Evolutionary conservation across 2,113 vertebrate genomes (phyloP).

Genomic region (Stegostoma tigrinum): DNA sequence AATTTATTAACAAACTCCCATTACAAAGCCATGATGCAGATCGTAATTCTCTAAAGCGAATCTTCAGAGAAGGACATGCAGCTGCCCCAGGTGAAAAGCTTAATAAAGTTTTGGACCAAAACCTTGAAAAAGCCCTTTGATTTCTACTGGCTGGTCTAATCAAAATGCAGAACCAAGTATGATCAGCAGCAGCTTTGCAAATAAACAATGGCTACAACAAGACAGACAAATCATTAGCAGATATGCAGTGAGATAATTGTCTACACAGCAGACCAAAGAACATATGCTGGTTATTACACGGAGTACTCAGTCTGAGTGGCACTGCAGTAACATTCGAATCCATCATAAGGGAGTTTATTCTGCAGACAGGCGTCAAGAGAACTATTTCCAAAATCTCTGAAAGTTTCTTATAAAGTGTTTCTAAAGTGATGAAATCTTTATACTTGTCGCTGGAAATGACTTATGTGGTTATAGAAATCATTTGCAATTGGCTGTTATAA

Average conservation of each 20-base stretch:
- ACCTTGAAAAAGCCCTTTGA: not conserved
- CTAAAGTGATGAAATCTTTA: not conserved
- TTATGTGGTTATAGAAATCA: not conserved
- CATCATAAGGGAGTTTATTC: not conserved
- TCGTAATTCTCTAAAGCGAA: not conserved
- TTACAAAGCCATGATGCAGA: not conserved
- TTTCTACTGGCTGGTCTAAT: not conserved
- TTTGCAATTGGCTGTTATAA: not conserved
- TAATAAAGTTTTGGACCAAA: not conserved
- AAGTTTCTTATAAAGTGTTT: not conserved
- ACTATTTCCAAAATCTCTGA: not conserved
- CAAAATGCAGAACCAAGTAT: not conserved
- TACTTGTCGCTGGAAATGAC: not conserved
- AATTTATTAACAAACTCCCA: not conserved
- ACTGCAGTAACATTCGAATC: not conserved
- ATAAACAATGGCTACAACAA: not conserved
- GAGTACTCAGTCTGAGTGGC: not conserved
- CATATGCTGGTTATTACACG: not conserved
- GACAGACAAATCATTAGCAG: not conserved
- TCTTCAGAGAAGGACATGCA: not conserved
- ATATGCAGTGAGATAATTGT: not conserved
- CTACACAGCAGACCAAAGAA: not conserved
- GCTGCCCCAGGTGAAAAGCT: not conserved
- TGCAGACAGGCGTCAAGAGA: not conserved
- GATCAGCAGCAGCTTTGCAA: not conserved